Evolutionary conservation across 2,797 vertebrate species (phyloP).

Genomic region (Remorina albescens): DNA sequence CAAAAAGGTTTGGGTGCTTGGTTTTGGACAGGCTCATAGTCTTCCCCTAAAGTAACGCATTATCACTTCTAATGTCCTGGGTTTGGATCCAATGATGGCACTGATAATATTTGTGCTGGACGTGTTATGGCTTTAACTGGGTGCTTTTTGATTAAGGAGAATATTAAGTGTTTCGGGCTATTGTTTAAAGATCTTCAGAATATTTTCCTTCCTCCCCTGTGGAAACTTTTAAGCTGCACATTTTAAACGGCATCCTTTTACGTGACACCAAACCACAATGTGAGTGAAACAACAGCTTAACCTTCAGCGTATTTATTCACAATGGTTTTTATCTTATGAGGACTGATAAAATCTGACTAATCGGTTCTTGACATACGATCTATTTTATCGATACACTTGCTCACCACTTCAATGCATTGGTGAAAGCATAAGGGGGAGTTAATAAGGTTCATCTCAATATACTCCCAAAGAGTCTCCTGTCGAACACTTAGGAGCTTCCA

Average conservation of each 20-base stretch:
- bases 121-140: slow-evolving; percentile 20
- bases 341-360: slow-evolving; percentile 44
- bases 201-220: slow-evolving; percentile 18
- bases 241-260: slow-evolving; percentile 33
- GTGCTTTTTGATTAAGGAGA: slow-evolving; percentile 40
- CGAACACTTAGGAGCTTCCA: slow-evolving; percentile 60
- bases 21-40: not conserved
- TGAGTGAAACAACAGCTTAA: slow-evolving; percentile 35
- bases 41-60: not conserved
- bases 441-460: slow-evolving; percentile 46
- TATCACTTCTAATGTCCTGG: slow-evolving; percentile 10
- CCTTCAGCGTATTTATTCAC: slow-evolving; percentile 29
- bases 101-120: slow-evolving; percentile 23
- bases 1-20: not conserved
- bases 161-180: slow-evolving; percentile 37
- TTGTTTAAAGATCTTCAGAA: slow-evolving; percentile 52
- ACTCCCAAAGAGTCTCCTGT: slow-evolving; percentile 48
- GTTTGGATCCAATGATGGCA: slow-evolving; percentile 8
- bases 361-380: slow-evolving; percentile 28
- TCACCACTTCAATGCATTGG: slow-evolving; percentile 24
- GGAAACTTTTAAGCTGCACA: slow-evolving; percentile 42
- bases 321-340: slow-evolving; percentile 43
- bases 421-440: slow-evolving; percentile 46
- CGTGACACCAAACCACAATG: slow-evolving; percentile 25
- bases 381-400: slow-evolving; percentile 30